Evolutionary conservation across 2,113 vertebrate species (phyloP).

Genomic region (Amblyopsis rosae): DNA sequence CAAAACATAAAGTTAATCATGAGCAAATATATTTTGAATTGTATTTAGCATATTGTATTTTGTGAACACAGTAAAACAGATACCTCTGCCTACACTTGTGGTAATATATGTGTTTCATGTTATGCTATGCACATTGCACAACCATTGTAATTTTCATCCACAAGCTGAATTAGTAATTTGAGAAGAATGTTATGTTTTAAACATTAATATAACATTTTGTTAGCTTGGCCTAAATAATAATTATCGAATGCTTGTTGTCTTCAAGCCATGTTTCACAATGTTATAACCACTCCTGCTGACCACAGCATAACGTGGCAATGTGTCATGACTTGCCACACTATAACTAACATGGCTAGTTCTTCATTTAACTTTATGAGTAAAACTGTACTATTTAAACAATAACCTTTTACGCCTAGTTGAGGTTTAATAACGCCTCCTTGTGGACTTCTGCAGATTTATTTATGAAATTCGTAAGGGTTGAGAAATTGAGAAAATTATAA

Average conservation of each 20-base stretch:
- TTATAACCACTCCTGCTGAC: neutral
- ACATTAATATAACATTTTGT: neutral
- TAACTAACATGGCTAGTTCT: neutral
- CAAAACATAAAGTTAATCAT: neutral
- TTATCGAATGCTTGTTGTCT: neutral
- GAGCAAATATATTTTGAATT: too few species aligned
- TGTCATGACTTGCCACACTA: neutral
- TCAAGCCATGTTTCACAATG: neutral
- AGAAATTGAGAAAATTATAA: too few species aligned
- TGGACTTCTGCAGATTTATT: neutral
- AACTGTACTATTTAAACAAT: neutral
- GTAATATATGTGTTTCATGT: neutral
- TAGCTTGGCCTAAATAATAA: neutral
- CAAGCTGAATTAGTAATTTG: neutral
- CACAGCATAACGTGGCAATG: neutral
- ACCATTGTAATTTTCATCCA: too few species aligned
- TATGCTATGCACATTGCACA: too few species aligned
- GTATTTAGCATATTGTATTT: too few species aligned
- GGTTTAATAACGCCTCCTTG: conserved; percentile 23
- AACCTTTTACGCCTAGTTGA: neutral
- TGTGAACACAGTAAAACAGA: too few species aligned
- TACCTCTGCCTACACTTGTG: neutral
- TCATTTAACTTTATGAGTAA: neutral
- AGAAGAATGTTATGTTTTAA: neutral
- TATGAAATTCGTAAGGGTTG: neutral